Percentiles rank a stretch among this genome's conserved stretches.
Evolutionary conservation across 2,888 invertebrate genomes (phyloP).

Genomic region (Lasiommata megera): DNA sequence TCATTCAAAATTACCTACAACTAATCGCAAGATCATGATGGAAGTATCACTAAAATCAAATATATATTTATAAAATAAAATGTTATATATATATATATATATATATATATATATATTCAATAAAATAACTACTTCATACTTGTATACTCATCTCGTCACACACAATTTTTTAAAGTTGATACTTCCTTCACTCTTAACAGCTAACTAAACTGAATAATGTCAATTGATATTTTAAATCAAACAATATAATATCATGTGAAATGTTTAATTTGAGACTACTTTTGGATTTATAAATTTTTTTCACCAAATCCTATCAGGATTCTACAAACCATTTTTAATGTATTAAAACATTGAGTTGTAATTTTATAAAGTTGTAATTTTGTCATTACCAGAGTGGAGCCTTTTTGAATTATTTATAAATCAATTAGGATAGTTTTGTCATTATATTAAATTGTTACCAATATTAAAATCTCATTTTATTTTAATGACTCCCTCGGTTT

Average conservation of each 20-base stretch:
- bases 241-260: constrained; percentile 50
- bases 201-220: too few species aligned
- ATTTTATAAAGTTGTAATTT: constrained; percentile 11
- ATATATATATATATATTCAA: too few species aligned
- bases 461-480: constrained; percentile 1
- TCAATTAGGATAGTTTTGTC: not conserved
- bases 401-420: too few species aligned
- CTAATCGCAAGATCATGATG: too few species aligned
- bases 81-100: too few species aligned
- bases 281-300: constrained; percentile 45
- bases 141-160: too few species aligned
- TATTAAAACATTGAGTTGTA: not conserved
- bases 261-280: constrained; percentile 72
- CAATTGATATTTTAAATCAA: constrained; percentile 43
- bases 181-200: too few species aligned
- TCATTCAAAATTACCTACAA: too few species aligned
- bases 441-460: not conserved
- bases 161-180: too few species aligned
- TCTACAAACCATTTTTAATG: constrained; percentile 2
- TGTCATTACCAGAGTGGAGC: not conserved
- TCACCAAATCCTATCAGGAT: constrained; percentile 41
- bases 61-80: too few species aligned
- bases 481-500: constrained; percentile 2
- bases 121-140: too few species aligned
- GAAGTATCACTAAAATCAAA: too few species aligned